Evolutionary conservation across 2,888 invertebrate genomes (phyloP).

Genomic region (Emmelina monodactyla): DNA sequence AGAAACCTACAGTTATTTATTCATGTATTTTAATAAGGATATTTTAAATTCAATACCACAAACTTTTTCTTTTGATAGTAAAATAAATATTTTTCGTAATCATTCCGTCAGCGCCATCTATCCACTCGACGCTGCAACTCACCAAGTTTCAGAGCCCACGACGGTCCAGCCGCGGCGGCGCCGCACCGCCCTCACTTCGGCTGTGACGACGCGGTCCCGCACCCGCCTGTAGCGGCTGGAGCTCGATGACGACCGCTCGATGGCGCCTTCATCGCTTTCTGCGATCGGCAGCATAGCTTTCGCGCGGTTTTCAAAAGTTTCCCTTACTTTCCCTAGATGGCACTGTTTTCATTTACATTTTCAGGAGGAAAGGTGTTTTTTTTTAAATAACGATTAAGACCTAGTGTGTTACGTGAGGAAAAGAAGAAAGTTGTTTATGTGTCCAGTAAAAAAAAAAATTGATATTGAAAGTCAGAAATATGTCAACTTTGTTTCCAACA

Average conservation of each 20-base stretch:
- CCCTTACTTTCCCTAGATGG: constrained; percentile 7
- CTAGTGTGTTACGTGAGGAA: no score
- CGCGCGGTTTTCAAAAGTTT: constrained; percentile 18
- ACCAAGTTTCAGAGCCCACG: constrained; percentile 78
- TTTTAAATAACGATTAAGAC: no score
- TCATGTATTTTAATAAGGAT: no score
- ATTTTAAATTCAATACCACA: no score
- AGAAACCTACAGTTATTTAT: no score
- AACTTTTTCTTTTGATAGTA: no score
- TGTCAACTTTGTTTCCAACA: no score
- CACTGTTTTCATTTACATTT: not conserved
- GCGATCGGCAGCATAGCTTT: constrained; percentile 54
- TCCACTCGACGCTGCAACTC: constrained; percentile 24
- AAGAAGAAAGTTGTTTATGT: no score
- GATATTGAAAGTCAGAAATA: no score
- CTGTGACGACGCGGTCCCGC: constrained; percentile 49
- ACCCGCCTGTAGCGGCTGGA: constrained; percentile 41
- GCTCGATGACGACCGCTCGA: constrained; percentile 26
- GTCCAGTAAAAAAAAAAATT: no score
- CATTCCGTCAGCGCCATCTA: constrained; percentile 50
- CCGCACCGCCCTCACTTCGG: constrained; percentile 57
- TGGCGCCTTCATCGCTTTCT: constrained; percentile 50
- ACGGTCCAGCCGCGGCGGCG: constrained; percentile 79
- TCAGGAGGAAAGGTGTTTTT: no score
- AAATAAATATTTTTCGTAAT: no score